These are phyloP conservation scores for Drosophila greeni DNA, from an alignment of 2,888 invertebrate genomes.

Conservation along the genomic window DNA sequence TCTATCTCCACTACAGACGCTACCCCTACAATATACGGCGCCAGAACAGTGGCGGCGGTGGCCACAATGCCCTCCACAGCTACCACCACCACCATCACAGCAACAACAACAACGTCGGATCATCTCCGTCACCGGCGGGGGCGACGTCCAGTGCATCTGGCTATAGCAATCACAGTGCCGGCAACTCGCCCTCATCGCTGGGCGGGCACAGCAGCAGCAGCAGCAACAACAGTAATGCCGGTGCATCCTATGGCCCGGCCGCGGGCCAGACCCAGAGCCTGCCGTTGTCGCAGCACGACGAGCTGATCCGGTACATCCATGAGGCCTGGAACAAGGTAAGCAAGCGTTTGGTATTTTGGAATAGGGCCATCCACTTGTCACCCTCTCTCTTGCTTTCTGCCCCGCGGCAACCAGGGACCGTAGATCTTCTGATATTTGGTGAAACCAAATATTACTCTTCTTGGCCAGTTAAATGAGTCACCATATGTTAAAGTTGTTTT, in stretches of 20 bases:
- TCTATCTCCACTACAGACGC: conserved; percentile 58
- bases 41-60: conserved; percentile 61
- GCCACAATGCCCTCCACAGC: conserved; percentile 58
- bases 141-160: conserved; percentile 51
- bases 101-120: conserved; percentile 60
- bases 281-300: conserved; percentile 82
- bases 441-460: not conserved
- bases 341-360: not conserved
- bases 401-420: conserved; percentile 5
- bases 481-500: not conserved
- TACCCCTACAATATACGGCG: conserved; percentile 77
- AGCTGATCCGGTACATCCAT: conserved; percentile 88
- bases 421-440: not conserved
- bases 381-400: conserved; percentile 18
- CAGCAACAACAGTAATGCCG: conserved; percentile 45
- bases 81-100: conserved; percentile 70
- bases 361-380: conserved; percentile 8
- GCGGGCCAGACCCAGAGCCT: conserved; percentile 44
- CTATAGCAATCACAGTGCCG: conserved; percentile 67
- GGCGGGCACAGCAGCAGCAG: conserved; percentile 44
- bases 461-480: not conserved
- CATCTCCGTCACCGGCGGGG: conserved; percentile 50
- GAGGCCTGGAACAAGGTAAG: conserved; percentile 87
- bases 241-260: conserved; percentile 43
- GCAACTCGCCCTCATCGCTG: conserved; percentile 49